These are phyloP conservation scores for Beris chalybata DNA, from an alignment of 2,888 invertebrate genomes.

Conservation along the genomic window DNA sequence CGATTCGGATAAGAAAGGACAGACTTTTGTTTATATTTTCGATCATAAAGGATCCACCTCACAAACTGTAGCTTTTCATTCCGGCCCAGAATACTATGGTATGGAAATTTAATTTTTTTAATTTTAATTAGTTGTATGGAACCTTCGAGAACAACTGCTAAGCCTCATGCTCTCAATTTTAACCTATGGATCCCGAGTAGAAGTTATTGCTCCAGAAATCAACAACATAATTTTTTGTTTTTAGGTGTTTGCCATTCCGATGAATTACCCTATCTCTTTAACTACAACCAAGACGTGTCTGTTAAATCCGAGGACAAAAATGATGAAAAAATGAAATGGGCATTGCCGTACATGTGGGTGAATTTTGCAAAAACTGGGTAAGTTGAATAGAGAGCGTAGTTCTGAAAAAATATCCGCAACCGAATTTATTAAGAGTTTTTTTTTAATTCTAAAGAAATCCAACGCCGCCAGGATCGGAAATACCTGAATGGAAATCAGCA, in stretches of 20 bases:
- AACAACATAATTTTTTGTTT: neutral
- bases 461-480: too few species aligned
- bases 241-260: conserved; percentile 21
- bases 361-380: conserved; percentile 21
- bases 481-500: too few species aligned
- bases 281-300: neutral
- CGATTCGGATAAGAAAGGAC: neutral
- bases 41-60: conserved; percentile 5
- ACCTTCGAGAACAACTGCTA: too few species aligned
- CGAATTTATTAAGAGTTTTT: too few species aligned
- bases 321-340: conserved; percentile 10
- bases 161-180: too few species aligned
- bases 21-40: conserved; percentile 4
- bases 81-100: conserved; percentile 12
- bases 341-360: conserved; percentile 11
- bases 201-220: neutral
- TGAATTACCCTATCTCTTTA: conserved; percentile 8
- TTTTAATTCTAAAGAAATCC: too few species aligned
- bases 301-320: neutral
- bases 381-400: neutral
- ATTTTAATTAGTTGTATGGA: too few species aligned
- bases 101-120: too few species aligned
- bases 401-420: too few species aligned
- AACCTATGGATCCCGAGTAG: neutral
- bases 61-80: neutral